These are phyloP conservation scores for Biston betularia DNA, from an alignment of 2,888 invertebrate genomes.

Conservation along the genomic window DNA sequence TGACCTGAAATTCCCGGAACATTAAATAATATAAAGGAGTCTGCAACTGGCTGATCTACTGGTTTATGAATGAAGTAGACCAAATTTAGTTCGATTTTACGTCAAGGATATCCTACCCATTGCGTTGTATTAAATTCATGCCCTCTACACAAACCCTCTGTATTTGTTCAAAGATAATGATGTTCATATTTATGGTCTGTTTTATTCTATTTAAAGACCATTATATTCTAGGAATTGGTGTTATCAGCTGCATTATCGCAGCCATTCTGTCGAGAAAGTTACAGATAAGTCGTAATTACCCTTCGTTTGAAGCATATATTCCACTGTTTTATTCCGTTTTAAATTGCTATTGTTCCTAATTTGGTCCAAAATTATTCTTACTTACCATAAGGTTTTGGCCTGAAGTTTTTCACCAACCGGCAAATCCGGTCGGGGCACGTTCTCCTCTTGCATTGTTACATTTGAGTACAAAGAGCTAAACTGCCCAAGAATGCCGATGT, in stretches of 20 bases:
- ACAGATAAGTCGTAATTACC: slow-evolving; percentile 38
- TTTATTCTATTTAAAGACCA: slow-evolving; percentile 58
- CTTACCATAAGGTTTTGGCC: slow-evolving; percentile 49
- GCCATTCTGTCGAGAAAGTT: slow-evolving; percentile 47
- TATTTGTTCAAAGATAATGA: slow-evolving; percentile 34
- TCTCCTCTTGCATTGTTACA: slow-evolving; percentile 75
- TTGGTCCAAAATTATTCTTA: slow-evolving; percentile 50
- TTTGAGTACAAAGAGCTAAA: slow-evolving; percentile 61
- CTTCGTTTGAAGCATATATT: slow-evolving; percentile 34
- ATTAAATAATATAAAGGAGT: slow-evolving; percentile 40
- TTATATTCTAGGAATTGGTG: slow-evolving; percentile 66
- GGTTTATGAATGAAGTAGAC: slow-evolving; percentile 26
- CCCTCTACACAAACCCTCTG: slow-evolving; percentile 11
- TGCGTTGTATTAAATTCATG: not conserved
- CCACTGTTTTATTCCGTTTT: slow-evolving; percentile 28
- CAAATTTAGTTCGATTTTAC: slow-evolving; percentile 15
- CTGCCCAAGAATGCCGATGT: slow-evolving; percentile 48
- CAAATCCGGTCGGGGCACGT: slow-evolving; percentile 83
- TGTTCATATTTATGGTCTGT: slow-evolving; percentile 48
- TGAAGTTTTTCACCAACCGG: slow-evolving; percentile 72
- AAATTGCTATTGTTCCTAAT: slow-evolving; percentile 45
- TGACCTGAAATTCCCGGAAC: slow-evolving; percentile 80
- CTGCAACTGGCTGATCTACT: slow-evolving; percentile 33
- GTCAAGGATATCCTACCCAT: slow-evolving; percentile 1
- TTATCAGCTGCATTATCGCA: slow-evolving; percentile 64